Percentiles rank a stretch among this genome's conserved stretches.
These are phyloP conservation scores for Perdita meconis DNA, from an alignment of 2,888 invertebrate species.

Conservation along the genomic window DNA sequence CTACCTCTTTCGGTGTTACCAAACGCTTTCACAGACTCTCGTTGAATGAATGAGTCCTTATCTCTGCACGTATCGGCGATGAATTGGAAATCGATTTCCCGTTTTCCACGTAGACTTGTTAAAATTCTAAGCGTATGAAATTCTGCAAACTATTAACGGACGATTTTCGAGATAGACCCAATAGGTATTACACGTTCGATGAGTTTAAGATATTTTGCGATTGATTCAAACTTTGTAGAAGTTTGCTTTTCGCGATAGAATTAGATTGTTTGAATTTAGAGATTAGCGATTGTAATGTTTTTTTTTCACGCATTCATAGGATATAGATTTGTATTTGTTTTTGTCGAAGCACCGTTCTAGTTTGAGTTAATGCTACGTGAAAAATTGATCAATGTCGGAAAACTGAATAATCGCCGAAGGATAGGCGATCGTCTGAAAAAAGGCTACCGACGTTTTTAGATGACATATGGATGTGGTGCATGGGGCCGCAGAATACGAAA, in stretches of 20 bases:
- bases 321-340: too few species aligned
- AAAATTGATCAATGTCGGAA: neutral
- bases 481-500: constrained; percentile 82
- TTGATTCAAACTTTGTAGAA: too few species aligned
- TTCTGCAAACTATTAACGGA: neutral
- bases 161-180: too few species aligned
- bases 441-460: constrained; percentile 80
- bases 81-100: neutral
- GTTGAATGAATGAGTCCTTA: neutral
- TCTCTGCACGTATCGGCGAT: constrained; percentile 29
- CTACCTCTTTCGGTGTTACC: constrained; percentile 1
- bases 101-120: neutral
- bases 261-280: too few species aligned
- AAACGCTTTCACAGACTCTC: constrained; percentile 25
- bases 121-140: too few species aligned
- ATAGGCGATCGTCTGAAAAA: constrained; percentile 60
- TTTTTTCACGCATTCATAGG: too few species aligned
- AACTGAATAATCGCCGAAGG: constrained; percentile 35
- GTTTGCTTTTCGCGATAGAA: too few species aligned
- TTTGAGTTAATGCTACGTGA: neutral
- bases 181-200: too few species aligned
- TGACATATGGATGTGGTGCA: constrained; percentile 83
- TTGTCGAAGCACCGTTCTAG: constrained; percentile 3
- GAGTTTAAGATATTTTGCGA: too few species aligned
- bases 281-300: too few species aligned